These are phyloP conservation scores for Callithrix jacchus DNA, from an alignment of 2,113 vertebrate genomes.

Conservation along the genomic window DNA sequence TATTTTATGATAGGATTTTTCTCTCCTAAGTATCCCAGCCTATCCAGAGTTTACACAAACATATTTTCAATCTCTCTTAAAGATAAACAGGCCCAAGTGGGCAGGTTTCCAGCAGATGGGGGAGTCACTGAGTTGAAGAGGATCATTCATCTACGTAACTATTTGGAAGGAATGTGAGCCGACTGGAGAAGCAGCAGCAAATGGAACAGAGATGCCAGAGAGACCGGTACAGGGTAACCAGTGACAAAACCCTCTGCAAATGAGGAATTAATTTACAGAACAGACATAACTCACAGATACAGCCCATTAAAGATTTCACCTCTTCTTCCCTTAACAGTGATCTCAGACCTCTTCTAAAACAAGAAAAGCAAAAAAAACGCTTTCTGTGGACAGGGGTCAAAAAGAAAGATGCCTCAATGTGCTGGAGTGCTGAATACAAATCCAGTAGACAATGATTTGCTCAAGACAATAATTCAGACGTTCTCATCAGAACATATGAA, in stretches of 20 bases:
- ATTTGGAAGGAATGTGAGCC: not conserved
- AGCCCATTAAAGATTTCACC: not conserved
- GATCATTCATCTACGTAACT: not conserved
- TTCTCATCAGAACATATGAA: not conserved
- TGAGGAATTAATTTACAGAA: not conserved
- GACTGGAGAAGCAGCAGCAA: not conserved
- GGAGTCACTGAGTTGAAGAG: not conserved
- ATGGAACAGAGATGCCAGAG: not conserved
- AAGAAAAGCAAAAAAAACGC: not conserved
- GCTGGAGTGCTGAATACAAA: not conserved
- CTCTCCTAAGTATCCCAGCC: not conserved
- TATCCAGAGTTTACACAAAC: not conserved
- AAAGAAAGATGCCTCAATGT: not conserved
- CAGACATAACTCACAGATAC: not conserved
- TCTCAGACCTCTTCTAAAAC: not conserved
- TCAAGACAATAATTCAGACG: not conserved
- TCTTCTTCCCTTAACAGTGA: not conserved
- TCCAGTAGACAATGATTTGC: not conserved
- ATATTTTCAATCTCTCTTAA: not conserved
- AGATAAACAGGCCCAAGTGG: not conserved
- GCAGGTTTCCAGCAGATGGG: not conserved
- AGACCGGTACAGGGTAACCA: not conserved
- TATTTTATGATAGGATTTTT: not conserved
- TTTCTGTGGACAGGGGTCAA: not conserved
- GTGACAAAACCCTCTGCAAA: not conserved